phyloP scores from a whole-genome alignment of 2,113 vertebrate species.

The Siniperca chuatsi region DNA sequence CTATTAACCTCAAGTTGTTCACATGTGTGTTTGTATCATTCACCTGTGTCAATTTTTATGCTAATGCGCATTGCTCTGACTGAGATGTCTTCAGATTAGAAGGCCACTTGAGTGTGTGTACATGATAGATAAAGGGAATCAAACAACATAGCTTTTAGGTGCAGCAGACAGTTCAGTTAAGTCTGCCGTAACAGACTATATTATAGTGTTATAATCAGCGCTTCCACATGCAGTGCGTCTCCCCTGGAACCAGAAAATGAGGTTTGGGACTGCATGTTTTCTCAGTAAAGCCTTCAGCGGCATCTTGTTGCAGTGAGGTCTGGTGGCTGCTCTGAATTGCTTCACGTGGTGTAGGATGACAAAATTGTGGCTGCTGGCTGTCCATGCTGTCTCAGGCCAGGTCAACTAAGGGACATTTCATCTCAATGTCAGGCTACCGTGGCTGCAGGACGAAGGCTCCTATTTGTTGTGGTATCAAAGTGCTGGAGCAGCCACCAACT shows the following conservation, averaged over 20 bases:
- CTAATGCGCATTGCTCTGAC: conserved; percentile 12
- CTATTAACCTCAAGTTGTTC: conserved; percentile 23
- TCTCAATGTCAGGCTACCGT: conserved; percentile 27
- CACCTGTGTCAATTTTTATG: not conserved
- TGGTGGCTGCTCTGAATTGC: conserved; percentile 47
- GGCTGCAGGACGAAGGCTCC: conserved; percentile 8
- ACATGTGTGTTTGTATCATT: conserved; percentile 9
- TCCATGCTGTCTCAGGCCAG: conserved; percentile 42
- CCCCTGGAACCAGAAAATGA: conserved; percentile 5
- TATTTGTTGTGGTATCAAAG: conserved; percentile 19
- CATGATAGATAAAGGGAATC: not conserved
- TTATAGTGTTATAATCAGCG: not conserved
- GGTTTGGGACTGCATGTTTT: conserved; percentile 18
- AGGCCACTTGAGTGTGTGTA: not conserved
- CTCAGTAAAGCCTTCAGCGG: conserved; percentile 32
- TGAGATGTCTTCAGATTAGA: conserved; percentile 14
- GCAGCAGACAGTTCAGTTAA: conserved; percentile 4
- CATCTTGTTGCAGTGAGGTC: conserved; percentile 58
- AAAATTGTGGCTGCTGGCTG: conserved; percentile 29
- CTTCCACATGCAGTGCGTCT: not conserved
- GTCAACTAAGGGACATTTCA: conserved; percentile 52
- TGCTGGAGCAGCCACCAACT: not conserved
- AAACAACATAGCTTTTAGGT: conserved; percentile 6
- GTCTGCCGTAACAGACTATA: conserved; percentile 1
- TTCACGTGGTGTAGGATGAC: conserved; percentile 64